Evolutionary conservation across 2,797 vertebrate species (phyloP), one percentile per base, ranked within the genome.

Genomic region (Schizopygopsis malacanthus): DNA sequence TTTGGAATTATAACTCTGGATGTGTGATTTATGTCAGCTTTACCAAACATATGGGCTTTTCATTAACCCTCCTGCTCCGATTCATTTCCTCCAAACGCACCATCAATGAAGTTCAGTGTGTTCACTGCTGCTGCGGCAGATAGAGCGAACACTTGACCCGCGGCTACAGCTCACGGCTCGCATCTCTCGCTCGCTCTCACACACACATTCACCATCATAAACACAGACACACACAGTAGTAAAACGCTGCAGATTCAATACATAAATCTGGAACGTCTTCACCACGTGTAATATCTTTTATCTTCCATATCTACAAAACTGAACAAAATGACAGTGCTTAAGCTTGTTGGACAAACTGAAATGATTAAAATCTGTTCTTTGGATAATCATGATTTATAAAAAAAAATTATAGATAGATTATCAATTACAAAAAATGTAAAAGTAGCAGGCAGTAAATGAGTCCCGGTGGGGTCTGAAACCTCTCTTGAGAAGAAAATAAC

Each of bases 21-120:
- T 61, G 6, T 12, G 28, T 70, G 76, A 88, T 86, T 84, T 84
- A 88, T 84, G 59, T 67, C 37, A 41, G 47, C 78, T 50, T 59
- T 65, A 4, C n/a, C n/a, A 82, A 75, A 65, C 81, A 83, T 54
- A 80, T 52, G 77, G 76, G 77, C 43, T 67, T 81, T 84, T 82
- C 72, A 88, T 88, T 88, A 86, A 88, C 82, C 78, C 82, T 70
- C 15, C 76, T 45, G 37, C 33, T 86, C 82, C 56, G 50, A 80
- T 80, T 75, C 61, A 73, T 81, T 77, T 76, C 54, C 71, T n/a
- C 33, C 59, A 28, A 59, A 56, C 59, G 22, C 61, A 70, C 45
- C 47, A n/a, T 50, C 71, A 73, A 72, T 69, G 71, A 39, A 82
- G 63, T 82, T 20, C 63, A 39, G 25, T 28, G 25, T 50, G 79